phyloP scores from a whole-genome alignment of 2,888 invertebrate genomes.

The Myopa tessellatipennis region DNA sequence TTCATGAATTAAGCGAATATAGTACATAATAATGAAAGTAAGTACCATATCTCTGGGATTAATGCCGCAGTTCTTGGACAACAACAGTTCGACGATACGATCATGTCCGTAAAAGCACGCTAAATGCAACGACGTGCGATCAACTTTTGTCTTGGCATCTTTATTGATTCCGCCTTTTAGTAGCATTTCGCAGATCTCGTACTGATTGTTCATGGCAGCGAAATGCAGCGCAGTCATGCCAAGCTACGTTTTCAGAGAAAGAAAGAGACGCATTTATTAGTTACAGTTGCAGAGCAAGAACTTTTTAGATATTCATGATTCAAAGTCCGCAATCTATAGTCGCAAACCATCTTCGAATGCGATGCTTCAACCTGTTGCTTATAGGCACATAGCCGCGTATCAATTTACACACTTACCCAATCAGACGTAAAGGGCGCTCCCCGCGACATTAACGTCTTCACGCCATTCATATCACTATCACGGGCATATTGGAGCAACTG shows the following conservation, averaged over 20 bases:
- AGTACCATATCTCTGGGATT: slow-evolving; percentile 83
- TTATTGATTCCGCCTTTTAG: slow-evolving; percentile 87
- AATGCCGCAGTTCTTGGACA: slow-evolving; percentile 78
- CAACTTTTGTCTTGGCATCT: slow-evolving; percentile 92
- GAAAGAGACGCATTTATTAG: not conserved
- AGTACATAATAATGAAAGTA: not conserved
- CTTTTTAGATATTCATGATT: not conserved
- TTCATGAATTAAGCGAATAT: not conserved
- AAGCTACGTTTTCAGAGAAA: slow-evolving; percentile 71
- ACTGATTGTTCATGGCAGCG: slow-evolving; percentile 84
- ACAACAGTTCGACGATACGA: slow-evolving; percentile 77
- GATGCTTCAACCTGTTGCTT: slow-evolving; percentile 37
- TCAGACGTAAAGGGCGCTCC: slow-evolving; percentile 94
- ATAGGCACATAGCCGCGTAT: not conserved
- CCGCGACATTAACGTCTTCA: slow-evolving; percentile 81
- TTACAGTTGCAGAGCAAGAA: not conserved
- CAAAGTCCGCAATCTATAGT: not conserved
- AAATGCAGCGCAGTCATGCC: slow-evolving; percentile 92
- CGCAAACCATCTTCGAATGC: not conserved
- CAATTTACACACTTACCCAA: slow-evolving; percentile 75
- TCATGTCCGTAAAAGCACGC: slow-evolving; percentile 87
- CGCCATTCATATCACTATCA: slow-evolving; percentile 81
- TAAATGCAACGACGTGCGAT: slow-evolving; percentile 90
- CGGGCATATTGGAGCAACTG: slow-evolving; percentile 82
- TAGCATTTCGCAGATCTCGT: slow-evolving; percentile 82